These are phyloP conservation scores for Paraplagusia blochii DNA, from an alignment of 2,113 vertebrate genomes.

Conservation along the genomic window DNA sequence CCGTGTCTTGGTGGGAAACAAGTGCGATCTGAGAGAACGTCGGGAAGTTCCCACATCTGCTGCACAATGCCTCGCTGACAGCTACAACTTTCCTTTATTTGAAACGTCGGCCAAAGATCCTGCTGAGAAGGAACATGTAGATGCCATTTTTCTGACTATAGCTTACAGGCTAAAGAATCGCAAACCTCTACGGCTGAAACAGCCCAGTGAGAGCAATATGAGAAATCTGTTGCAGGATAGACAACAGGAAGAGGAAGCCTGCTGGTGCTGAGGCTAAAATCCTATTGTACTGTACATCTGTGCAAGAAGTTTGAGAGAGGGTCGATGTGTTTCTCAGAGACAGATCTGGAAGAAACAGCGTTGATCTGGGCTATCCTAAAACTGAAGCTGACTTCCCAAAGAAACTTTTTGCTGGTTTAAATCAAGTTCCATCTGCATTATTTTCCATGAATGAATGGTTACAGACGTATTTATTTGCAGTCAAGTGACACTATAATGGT, in stretches of 20 bases:
- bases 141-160: slow-evolving; percentile 76
- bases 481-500: not conserved
- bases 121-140: slow-evolving; percentile 71
- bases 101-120: slow-evolving; percentile 78
- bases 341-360: slow-evolving; percentile 4
- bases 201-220: slow-evolving; percentile 51
- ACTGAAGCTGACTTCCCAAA: slow-evolving; percentile 2
- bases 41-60: slow-evolving; percentile 68
- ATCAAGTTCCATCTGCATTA: too few species aligned
- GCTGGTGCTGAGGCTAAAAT: slow-evolving; percentile 55
- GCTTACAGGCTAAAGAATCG: slow-evolving; percentile 76
- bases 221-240: slow-evolving; percentile 47
- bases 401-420: too few species aligned
- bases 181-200: slow-evolving; percentile 75
- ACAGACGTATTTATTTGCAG: too few species aligned
- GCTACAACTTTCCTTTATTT: slow-evolving; percentile 74
- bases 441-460: too few species aligned
- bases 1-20: slow-evolving; percentile 76
- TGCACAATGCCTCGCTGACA: slow-evolving; percentile 71
- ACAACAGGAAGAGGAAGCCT: slow-evolving; percentile 32
- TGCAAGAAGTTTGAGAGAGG: not conserved
- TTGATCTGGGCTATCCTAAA: not conserved
- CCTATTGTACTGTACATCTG: not conserved
- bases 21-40: slow-evolving; percentile 70
- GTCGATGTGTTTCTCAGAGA: slow-evolving; percentile 1